Evolutionary conservation across 2,888 invertebrate species (phyloP), one percentile per base, ranked within the genome.

Genomic region (Rhaphigaster nebulosa): DNA sequence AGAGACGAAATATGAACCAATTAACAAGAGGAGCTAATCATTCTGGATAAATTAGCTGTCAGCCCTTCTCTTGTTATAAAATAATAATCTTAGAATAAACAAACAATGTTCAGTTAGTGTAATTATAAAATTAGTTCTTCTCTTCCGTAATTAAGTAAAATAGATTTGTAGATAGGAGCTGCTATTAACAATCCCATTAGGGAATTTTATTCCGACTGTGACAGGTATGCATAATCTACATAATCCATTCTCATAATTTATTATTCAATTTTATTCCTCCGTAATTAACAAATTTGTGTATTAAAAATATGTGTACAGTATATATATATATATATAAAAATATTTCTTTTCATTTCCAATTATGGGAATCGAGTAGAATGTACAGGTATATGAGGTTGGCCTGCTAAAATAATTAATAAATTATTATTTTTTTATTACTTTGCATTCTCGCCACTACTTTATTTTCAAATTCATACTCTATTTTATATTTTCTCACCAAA

Each of bases 1-100:
- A 76, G 70, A 38, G 70, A 38, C 70, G 70, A 76, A 76, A 76
- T 76, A 76, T 76, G 70, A 38, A 76, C 20, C 70, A 76, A 76
- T 76, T 76, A 76, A 38, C 34, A 1, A 38, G 70, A 8, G 38
- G 20, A 38, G 38, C 34, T 76, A 76, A 76, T 76, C 34, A 38
- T 29, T 5, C 5, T 20, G 20, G 70, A 76, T 76, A 76, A 38
- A 76, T 76, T 76, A 76, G 70, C 70, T 76, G 70, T 76, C 70
- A 76, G 70, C 18, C 8, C 15, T 65, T 29, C 29, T 65, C 29
- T 34, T 23, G 15, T 76, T 76, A 38, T 76, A 38, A 76, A 76
- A 76, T 76, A 76, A 76, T 76, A 76, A 76, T 76, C 70, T 76
- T 76, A 2, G 70, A 76, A 76, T 76, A 76, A 76, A 76, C 70